Conservation (phyloP, 2,888 invertebrate genomes). For the Thumatha senex region DNA sequence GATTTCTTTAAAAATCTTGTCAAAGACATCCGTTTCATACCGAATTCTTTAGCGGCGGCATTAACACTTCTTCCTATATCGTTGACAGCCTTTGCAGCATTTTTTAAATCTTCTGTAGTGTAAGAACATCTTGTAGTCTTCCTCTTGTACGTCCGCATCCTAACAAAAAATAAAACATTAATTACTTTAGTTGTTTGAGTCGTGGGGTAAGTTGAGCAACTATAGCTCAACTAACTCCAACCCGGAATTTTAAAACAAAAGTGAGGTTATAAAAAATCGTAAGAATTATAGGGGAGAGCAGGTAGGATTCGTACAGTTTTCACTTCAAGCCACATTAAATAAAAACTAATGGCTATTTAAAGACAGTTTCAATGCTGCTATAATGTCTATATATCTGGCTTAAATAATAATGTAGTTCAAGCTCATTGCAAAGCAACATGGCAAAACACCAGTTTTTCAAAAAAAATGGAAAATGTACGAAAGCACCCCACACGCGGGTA, state of each 20-base stretch:
- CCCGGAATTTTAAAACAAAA: slow-evolving; percentile 24
- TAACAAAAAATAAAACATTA: slow-evolving; percentile 21
- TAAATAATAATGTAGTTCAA: too few relatives aligned
- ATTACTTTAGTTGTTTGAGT: slow-evolving; percentile 2
- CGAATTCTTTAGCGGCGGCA: slow-evolving; percentile 27
- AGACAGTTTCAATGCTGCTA: too few relatives aligned
- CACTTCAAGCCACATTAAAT: too few relatives aligned
- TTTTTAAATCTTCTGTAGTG: slow-evolving; percentile 22
- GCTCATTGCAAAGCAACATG: too few relatives aligned
- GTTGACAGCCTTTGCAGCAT: slow-evolving; percentile 27
- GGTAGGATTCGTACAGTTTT: too few relatives aligned
- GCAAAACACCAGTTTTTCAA: too few relatives aligned
- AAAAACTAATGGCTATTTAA: too few relatives aligned
- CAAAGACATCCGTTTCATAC: slow-evolving; percentile 32
- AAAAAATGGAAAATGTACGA: too few relatives aligned
- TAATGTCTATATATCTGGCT: too few relatives aligned
- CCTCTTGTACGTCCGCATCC: slow-evolving; percentile 24
- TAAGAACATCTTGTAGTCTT: slow-evolving; percentile 27
- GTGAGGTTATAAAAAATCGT: slow-evolving; percentile 19
- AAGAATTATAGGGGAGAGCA: too few relatives aligned
- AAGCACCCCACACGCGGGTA: too few relatives aligned
- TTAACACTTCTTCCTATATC: slow-evolving; percentile 10
- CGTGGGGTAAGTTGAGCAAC: slow-evolving; percentile 4
- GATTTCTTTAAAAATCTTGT: slow-evolving; percentile 31
- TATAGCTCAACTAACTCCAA: slow-evolving; percentile 25